Evolutionary conservation across 2,888 invertebrate genomes (phyloP), one percentile per base, ranked within the genome.

Genomic region (Hirtodrosophila trivittata): DNA sequence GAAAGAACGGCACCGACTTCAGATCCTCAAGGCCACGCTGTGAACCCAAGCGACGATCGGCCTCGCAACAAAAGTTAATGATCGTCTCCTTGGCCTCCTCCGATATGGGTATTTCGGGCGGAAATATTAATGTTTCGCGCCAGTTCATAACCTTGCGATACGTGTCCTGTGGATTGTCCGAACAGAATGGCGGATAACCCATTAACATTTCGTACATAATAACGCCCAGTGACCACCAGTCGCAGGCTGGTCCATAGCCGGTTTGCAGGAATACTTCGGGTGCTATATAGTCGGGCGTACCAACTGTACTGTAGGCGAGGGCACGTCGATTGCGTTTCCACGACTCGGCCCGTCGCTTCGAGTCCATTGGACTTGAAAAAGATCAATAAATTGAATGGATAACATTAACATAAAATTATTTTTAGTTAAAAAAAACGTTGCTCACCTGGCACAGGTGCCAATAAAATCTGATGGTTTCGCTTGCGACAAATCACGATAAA

Each of bases 121-220:
- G 99, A 91, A 99, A 99, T 54, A 97, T 95, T 59, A 99, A 93
- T 1, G 99, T 99, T 89, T 99, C 98, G 75, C 98, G 93, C 99
- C 99, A 99, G 89, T 98, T 98, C 98, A 99, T 98, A 80, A 99
- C 99, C 92, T 98, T 98, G 55, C 94, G 89, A 77, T 91, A 91
- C 59, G 91, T 91, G 62, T 91, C 91, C 68, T 91, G 91, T 1
- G 91, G 91, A 77, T 91, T 98, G 91, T 99, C 99, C 56, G 99
- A 99, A 91, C 99, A 99, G 92, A 99, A 99, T 51, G 99, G 99
- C 67, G 99, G 99, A 91, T 99, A 99, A 14, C 99, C 99, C 92
- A 99, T 99, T 78, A 99, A 93, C 99, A 99, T 99, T 92, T 99
- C 99, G 92, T 99, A 99, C 99, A 99, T 99, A 86, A 99, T 99